These are phyloP conservation scores for Ophioninae sp. DNA, from an alignment of 2,888 invertebrate species.

Conservation along the genomic window DNA sequence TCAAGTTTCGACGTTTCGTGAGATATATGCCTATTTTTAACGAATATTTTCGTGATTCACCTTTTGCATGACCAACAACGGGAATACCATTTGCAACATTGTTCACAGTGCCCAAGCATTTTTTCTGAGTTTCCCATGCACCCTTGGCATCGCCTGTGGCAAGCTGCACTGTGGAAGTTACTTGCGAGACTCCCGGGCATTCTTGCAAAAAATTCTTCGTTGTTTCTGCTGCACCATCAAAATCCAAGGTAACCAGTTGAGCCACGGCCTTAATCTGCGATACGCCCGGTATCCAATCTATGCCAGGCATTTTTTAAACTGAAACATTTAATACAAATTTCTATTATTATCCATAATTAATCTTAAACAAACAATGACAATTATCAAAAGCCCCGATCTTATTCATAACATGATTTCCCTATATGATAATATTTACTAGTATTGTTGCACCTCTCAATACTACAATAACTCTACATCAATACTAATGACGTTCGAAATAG, in stretches of 20 bases:
- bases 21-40: neutral
- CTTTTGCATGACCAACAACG: slow-evolving; percentile 8
- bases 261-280: slow-evolving; percentile 4
- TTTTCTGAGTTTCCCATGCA: slow-evolving; percentile 7
- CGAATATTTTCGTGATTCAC: neutral
- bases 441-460: too few relatives aligned
- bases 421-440: too few relatives aligned
- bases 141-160: slow-evolving; percentile 5
- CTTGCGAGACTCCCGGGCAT: slow-evolving; percentile 20
- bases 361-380: neutral
- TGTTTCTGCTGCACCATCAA: neutral
- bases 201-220: neutral
- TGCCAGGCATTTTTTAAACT: slow-evolving; percentile 15
- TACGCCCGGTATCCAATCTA: slow-evolving; percentile 21
- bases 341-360: neutral
- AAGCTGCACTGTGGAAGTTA: slow-evolving; percentile 4
- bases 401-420: too few relatives aligned
- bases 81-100: slow-evolving; percentile 20
- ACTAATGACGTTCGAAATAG: too few relatives aligned
- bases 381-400: too few relatives aligned
- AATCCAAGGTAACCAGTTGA: slow-evolving; percentile 1
- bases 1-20: neutral
- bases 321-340: neutral
- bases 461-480: too few relatives aligned
- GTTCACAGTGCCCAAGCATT: slow-evolving; percentile 6